A percentile compares a stretch with the other conserved stretches of the same genome.
These are phyloP conservation scores for Tachystola acroxantha DNA, from an alignment of 2,888 invertebrate genomes.

Conservation along the genomic window DNA sequence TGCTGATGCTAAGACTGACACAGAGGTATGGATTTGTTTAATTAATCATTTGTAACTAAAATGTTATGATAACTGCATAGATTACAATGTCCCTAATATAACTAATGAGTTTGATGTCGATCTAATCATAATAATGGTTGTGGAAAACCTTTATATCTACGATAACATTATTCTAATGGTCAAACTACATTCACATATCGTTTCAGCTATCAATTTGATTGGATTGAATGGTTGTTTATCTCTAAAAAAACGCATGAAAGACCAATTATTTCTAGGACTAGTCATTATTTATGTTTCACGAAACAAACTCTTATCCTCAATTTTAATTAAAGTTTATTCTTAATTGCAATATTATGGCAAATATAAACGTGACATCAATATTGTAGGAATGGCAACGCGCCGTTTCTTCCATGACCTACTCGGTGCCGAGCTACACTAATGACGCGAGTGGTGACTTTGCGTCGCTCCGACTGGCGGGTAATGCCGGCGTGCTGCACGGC, in stretches of 20 bases:
- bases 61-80: slow-evolving; percentile 36
- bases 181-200: too few relatives aligned
- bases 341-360: too few relatives aligned
- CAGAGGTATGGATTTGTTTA: slow-evolving; percentile 56
- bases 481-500: slow-evolving; percentile 63
- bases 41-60: slow-evolving; percentile 52
- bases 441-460: slow-evolving; percentile 20
- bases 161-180: too few relatives aligned
- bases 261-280: too few relatives aligned
- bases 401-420: slow-evolving; percentile 44
- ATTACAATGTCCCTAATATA: slow-evolving; percentile 27
- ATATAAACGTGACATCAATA: too few relatives aligned
- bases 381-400: slow-evolving; percentile 65
- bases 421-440: slow-evolving; percentile 17
- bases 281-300: too few relatives aligned
- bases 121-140: slow-evolving; percentile 39
- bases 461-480: slow-evolving; percentile 33
- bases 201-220: too few relatives aligned
- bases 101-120: slow-evolving; percentile 32
- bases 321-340: too few relatives aligned
- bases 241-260: too few relatives aligned
- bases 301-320: too few relatives aligned
- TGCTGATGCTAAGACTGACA: slow-evolving; percentile 73
- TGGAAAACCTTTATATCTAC: slow-evolving; percentile 29
- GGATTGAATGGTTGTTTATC: too few relatives aligned